Evolutionary conservation across 2,113 vertebrate genomes (phyloP).

Genomic region (Strigops habroptila): DNA sequence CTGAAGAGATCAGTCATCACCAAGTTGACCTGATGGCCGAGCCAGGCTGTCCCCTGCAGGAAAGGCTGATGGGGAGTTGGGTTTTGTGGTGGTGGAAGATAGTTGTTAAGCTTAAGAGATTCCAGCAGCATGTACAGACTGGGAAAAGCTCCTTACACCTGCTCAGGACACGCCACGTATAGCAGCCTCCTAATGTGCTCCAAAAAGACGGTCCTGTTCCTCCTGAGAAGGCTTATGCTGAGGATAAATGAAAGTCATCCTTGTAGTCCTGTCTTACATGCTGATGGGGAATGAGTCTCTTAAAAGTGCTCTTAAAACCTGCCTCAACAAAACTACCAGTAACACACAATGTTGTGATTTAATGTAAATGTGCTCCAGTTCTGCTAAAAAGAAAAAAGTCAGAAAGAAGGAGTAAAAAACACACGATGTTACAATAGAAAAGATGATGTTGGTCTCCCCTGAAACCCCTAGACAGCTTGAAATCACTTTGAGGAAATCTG

Average conservation of each 20-base stretch:
- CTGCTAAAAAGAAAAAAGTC: background rate
- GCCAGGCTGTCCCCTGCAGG: background rate
- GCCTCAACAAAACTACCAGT: background rate
- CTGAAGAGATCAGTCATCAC: background rate
- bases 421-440: background rate
- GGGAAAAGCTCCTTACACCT: conserved; percentile 19
- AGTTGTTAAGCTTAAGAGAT: background rate
- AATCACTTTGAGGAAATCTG: background rate
- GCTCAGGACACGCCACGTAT: background rate
- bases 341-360: background rate
- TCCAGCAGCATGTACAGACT: background rate
- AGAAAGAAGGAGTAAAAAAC: conserved; percentile 35
- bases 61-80: background rate
- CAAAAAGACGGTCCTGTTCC: background rate
- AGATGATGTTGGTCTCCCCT: background rate
- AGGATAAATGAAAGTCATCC: background rate
- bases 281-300: background rate
- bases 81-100: accelerated
- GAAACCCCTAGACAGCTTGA: background rate
- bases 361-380: background rate
- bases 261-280: background rate
- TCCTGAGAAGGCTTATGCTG: conserved; percentile 6
- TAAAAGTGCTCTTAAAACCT: background rate
- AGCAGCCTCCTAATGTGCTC: background rate
- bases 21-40: background rate